Evolutionary conservation across 1,140 invertebrate genomes (phyloP), one percentile per base, ranked within the genome.

Genomic region (Leguminivora glycinivorella): DNA sequence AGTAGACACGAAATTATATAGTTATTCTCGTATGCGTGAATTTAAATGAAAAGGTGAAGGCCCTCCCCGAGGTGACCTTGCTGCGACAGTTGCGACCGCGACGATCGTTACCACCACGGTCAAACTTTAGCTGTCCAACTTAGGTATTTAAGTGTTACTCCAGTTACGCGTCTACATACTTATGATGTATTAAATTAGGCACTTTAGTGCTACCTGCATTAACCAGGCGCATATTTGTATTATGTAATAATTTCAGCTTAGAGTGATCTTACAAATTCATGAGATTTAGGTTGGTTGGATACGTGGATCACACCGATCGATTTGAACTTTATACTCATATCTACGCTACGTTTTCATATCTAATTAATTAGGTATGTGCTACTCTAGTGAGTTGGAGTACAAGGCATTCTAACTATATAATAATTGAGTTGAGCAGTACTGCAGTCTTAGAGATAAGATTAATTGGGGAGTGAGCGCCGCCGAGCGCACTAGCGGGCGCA

Each of bases 31-130:
- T 75, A 72, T 74, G 70, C 70, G 69, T 56, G 67, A 70, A 72
- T 75, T 69, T 75, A 74, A 72, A 71, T 68, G 70, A 72, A 72
- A 68, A 72, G 70, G 70, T 75, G 63, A 75, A 72, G 68, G 68
- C 63, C 73, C 73, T 71, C 70, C 70, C 56, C 29, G 56, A 68
- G 73, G 73, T 75, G 71, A 75, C 71, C 74, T 75, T 75, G 47
- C 19, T 19, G 69, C 26, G 69, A 67, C 56, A 26, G 69, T 52
- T 9, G 69, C 25, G 69, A 60, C 56, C 43, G 69, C 56, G 70
- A 31, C 70, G 58, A 70, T 72, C 71, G 70, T 72, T 75, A 72
- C 70, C 58, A 70, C 70, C 69, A 34, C 60, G 43, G 38, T 58
- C 70, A 24, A 26, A 63, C 58, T 52, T 22, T 5, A 22, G 47